phyloP scores from a whole-genome alignment of 2,797 vertebrate species.

The Brachyalestes nurse region DNA sequence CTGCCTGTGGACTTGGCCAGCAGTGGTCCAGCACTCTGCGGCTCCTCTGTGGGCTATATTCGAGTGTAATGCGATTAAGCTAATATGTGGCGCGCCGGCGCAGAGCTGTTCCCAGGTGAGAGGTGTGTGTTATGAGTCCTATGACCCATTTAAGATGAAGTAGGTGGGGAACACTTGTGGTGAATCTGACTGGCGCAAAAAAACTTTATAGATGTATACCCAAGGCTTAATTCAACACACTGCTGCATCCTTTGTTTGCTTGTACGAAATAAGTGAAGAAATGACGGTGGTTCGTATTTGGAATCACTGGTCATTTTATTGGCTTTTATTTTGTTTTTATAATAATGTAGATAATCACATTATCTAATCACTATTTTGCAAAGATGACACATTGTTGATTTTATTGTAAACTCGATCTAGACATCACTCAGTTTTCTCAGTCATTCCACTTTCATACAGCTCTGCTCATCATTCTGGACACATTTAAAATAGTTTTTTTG shows the following conservation, averaged over 20 bases:
- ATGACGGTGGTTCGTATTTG: background rate
- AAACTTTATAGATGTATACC: background rate
- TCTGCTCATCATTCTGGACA: background rate
- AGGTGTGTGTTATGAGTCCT: constrained; percentile 29
- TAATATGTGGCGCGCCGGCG: constrained; percentile 35
- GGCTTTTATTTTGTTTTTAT: too few relatives aligned
- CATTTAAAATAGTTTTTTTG: background rate
- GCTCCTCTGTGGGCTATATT: constrained; percentile 10
- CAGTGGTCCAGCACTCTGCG: background rate
- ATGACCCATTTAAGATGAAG: constrained; percentile 12
- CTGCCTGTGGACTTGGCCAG: background rate
- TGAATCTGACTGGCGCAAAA: background rate
- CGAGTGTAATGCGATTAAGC: constrained; percentile 47
- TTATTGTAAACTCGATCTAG: background rate
- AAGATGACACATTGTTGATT: background rate
- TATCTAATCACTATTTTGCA: background rate
- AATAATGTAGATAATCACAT: too few relatives aligned
- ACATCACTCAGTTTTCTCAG: too few relatives aligned
- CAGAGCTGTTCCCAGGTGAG: constrained; percentile 35
- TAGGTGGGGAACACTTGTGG: constrained; percentile 9
- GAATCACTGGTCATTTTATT: background rate
- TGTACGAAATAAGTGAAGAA: background rate
- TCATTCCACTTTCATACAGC: background rate
- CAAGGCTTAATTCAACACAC: background rate
- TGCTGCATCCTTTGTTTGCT: background rate